A percentile compares a stretch with the other conserved stretches of the same genome.
Evolutionary conservation across 2,797 vertebrate species (phyloP).

Genomic region (Poecilia wingei): DNA sequence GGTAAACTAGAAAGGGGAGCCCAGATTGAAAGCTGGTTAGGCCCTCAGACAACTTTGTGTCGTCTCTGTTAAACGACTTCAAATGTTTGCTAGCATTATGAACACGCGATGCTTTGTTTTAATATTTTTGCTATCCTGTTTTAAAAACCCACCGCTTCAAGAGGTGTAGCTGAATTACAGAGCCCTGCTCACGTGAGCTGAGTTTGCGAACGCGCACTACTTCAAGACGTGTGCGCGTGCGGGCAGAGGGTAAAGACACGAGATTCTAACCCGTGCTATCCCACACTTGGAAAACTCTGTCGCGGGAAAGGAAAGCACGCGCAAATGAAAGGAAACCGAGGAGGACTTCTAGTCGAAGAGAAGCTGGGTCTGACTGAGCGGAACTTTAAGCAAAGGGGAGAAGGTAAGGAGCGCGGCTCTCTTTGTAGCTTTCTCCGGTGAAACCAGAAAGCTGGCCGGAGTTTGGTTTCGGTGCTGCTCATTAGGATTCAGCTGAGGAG

Average conservation of each 20-base stretch:
- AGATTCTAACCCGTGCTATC: conserved; percentile 11
- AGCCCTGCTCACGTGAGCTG: not conserved
- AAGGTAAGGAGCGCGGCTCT: conserved; percentile 49
- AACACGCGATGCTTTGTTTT: not conserved
- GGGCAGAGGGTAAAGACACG: not conserved
- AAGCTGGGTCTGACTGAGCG: conserved; percentile 1
- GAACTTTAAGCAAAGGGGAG: not conserved
- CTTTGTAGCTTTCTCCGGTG: conserved; percentile 9
- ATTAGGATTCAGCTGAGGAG: not conserved
- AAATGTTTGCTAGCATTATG: not conserved
- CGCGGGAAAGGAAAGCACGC: conserved; percentile 20
- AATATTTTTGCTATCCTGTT: not conserved
- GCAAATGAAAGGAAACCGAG: conserved; percentile 7
- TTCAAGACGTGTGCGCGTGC: conserved; percentile 60
- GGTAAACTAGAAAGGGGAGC: not conserved
- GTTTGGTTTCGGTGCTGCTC: conserved; percentile 21
- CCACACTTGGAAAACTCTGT: conserved; percentile 46
- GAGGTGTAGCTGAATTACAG: not conserved
- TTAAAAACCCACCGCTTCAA: not conserved
- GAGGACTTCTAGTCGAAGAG: not conserved
- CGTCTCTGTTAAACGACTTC: not conserved
- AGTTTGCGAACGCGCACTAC: conserved; percentile 59
- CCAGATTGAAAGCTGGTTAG: not conserved
- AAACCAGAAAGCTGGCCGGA: not conserved
- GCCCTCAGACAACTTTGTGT: not conserved